Evolutionary conservation across 2,888 invertebrate genomes (phyloP).

Genomic region (Polydrusus pterygomalis): DNA sequence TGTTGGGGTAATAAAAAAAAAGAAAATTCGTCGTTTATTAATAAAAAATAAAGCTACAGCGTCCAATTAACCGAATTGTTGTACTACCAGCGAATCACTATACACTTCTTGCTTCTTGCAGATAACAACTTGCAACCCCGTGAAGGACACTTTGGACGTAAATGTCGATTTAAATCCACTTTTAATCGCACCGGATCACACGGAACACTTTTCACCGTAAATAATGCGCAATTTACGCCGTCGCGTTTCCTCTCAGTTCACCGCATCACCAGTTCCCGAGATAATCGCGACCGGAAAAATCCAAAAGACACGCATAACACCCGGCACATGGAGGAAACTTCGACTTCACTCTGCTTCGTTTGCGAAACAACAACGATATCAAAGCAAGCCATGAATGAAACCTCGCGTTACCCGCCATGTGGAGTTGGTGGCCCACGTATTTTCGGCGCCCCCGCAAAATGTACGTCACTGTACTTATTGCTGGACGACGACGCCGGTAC

Average conservation of each 20-base stretch:
- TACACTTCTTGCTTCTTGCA: too few species aligned
- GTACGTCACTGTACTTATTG: constrained; percentile 55
- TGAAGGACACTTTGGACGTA: too few species aligned
- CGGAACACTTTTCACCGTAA: background rate
- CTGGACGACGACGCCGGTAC: constrained; percentile 39
- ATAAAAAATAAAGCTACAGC: too few species aligned
- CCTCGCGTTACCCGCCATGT: constrained; percentile 49
- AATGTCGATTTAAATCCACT: too few species aligned
- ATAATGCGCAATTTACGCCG: background rate
- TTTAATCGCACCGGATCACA: too few species aligned
- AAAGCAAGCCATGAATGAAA: constrained; percentile 56
- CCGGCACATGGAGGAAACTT: constrained; percentile 22
- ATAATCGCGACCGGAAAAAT: constrained; percentile 9
- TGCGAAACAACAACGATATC: constrained; percentile 56
- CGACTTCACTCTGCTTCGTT: constrained; percentile 45
- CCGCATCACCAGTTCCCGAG: background rate
- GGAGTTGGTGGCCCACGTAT: constrained; percentile 53
- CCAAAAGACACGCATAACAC: constrained; percentile 8
- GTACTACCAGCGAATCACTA: too few species aligned
- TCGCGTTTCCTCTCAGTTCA: background rate
- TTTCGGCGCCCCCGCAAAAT: constrained; percentile 54
- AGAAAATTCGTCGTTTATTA: too few species aligned
- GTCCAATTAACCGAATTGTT: too few species aligned
- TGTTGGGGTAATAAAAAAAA: too few species aligned
- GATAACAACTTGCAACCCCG: too few species aligned